Conservation (phyloP, 2,113 vertebrate genomes). For the Circaetus cinerascens region DNA sequence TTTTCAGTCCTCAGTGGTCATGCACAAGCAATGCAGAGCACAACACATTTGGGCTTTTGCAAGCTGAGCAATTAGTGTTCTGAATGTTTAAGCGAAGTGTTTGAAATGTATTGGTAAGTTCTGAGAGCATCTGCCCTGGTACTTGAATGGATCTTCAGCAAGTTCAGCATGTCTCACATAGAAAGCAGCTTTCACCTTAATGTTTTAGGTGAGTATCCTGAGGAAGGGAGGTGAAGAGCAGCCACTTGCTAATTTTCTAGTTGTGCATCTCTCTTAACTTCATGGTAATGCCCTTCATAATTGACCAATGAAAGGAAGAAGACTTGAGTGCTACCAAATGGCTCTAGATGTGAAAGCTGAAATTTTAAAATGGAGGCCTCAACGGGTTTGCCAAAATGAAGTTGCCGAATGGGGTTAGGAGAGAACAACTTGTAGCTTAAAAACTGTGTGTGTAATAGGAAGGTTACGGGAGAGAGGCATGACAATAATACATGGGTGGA, state of each 20-base stretch:
- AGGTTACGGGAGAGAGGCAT: background rate
- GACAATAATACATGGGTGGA: accelerated
- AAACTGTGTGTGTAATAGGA: background rate
- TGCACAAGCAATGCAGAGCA: background rate
- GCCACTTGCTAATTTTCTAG: background rate
- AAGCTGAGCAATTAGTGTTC: background rate
- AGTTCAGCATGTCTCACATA: accelerated
- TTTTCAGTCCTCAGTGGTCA: accelerated
- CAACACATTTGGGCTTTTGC: background rate
- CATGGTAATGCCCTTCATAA: background rate
- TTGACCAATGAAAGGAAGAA: background rate
- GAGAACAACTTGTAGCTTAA: background rate
- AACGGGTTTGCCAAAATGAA: background rate
- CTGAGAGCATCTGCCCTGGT: background rate
- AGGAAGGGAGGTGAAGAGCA: background rate
- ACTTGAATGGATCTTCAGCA: background rate
- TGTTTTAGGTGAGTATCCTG: background rate
- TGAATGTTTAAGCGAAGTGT: background rate
- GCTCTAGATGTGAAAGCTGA: background rate
- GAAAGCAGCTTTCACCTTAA: background rate
- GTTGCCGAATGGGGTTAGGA: background rate
- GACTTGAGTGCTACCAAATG: background rate
- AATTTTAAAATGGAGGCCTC: background rate
- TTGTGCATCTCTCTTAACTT: background rate
- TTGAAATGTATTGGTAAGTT: background rate